phyloP scores from a whole-genome alignment of 2,888 invertebrate genomes.

The Eugnorisma glareosa region DNA sequence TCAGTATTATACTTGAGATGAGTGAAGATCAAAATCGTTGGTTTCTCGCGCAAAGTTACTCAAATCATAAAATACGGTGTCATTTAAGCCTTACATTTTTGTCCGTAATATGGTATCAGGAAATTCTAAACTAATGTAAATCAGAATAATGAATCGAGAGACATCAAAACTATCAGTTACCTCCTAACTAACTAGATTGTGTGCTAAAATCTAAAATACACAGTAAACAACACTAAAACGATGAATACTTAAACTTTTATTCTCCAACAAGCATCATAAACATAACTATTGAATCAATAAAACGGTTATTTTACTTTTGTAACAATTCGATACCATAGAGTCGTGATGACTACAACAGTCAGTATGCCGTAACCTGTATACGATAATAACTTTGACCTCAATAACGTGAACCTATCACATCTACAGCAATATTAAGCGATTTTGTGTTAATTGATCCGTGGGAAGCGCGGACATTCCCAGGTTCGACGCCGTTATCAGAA shows the following conservation, averaged over 20 bases:
- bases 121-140: not conserved
- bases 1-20: conserved; percentile 2
- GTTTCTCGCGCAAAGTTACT: not conserved
- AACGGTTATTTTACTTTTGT: conserved; percentile 6
- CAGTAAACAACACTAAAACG: not conserved
- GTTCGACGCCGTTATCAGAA: conserved; percentile 26
- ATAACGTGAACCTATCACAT: conserved; percentile 27
- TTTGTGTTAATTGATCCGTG: conserved; percentile 49
- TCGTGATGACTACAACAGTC: not conserved
- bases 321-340: not conserved
- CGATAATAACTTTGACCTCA: conserved; percentile 14
- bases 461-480: conserved; percentile 36
- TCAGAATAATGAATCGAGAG: not conserved
- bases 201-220: not conserved
- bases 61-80: not conserved
- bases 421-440: conserved; percentile 29
- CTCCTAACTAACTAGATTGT: not conserved
- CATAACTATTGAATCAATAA: conserved; percentile 1
- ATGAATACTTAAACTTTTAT: not conserved
- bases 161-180: not conserved
- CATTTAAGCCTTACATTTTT: no score
- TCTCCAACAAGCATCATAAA: not conserved
- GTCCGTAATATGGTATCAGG: not conserved
- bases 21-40: not conserved
- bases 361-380: conserved; percentile 6